Percentiles rank a stretch among this genome's conserved stretches.
Evolutionary conservation across 2,113 vertebrate species (phyloP).

Genomic region (Platichthys stellatus): DNA sequence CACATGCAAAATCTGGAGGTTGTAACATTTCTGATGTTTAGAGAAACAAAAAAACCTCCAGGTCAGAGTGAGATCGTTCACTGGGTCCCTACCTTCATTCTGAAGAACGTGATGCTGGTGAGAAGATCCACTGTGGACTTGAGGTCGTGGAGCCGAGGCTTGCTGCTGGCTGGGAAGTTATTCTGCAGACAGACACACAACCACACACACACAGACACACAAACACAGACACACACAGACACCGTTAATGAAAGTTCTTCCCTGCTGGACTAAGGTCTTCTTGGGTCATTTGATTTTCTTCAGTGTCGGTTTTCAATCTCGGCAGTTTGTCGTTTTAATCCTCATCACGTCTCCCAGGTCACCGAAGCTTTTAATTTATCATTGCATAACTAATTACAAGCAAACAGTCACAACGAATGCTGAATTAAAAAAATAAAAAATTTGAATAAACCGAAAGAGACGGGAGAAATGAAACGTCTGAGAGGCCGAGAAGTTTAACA

Average conservation of each 20-base stretch:
- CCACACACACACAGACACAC: slow-evolving; percentile 28
- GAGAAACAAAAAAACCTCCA: no score
- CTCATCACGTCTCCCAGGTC: no score
- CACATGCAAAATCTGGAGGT: no score
- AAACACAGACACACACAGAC: not conserved
- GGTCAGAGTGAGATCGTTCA: no score
- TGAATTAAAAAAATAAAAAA: not conserved
- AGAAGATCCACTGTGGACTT: slow-evolving; percentile 98
- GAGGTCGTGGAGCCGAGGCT: slow-evolving; percentile 89
- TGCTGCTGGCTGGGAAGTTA: slow-evolving; percentile 95
- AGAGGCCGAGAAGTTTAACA: not conserved
- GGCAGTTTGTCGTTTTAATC: no score
- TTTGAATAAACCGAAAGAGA: not conserved
- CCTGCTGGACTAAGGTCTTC: no score
- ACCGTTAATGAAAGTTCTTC: not conserved
- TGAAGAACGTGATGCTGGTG: slow-evolving; percentile 99
- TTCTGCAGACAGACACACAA: slow-evolving; percentile 83
- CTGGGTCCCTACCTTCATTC: slow-evolving; percentile 89
- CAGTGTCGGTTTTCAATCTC: no score
- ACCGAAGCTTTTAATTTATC: no score
- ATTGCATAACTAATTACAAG: not conserved
- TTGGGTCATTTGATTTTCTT: no score
- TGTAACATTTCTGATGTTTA: no score
- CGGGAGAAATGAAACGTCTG: not conserved
- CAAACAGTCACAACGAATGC: not conserved